Percentiles rank a stretch among this genome's conserved stretches.
These are phyloP conservation scores for Spisula solida DNA, from an alignment of 2,888 invertebrate species.

Conservation along the genomic window DNA sequence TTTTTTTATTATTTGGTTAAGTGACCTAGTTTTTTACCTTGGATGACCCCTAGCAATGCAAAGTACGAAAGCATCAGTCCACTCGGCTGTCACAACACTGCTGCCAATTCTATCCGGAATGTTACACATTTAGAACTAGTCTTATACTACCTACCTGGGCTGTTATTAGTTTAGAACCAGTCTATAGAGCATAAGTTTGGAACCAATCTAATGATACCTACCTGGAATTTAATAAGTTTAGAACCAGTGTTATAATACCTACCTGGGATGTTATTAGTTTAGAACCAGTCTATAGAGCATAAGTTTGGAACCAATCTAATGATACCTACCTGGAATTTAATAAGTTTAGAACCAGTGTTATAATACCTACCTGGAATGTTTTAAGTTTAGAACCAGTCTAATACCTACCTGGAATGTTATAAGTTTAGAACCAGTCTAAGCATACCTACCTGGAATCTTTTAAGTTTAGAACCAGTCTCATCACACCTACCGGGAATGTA, in stretches of 20 bases:
- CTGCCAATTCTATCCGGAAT: too few species aligned
- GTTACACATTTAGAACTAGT: too few species aligned
- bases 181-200: not conserved
- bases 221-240: too few species aligned
- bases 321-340: slow-evolving; percentile 77
- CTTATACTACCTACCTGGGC: too few species aligned
- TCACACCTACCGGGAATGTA: not conserved
- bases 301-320: slow-evolving; percentile 35
- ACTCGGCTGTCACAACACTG: too few species aligned
- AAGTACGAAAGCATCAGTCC: too few species aligned
- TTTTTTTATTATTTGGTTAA: too few species aligned
- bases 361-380: not conserved
- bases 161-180: slow-evolving; percentile 78
- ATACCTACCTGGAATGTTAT: slow-evolving; percentile 75
- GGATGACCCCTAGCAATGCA: too few species aligned
- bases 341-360: slow-evolving; percentile 79
- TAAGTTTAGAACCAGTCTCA: slow-evolving; percentile 79
- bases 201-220: slow-evolving; percentile 44
- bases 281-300: slow-evolving; percentile 75
- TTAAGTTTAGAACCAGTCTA: slow-evolving; percentile 16
- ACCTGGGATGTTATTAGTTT: slow-evolving; percentile 76
- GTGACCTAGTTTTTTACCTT: too few species aligned
- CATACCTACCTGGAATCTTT: slow-evolving; percentile 77
- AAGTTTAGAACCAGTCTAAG: slow-evolving; percentile 35
- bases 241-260: too few species aligned